Evolutionary conservation across 2,113 vertebrate species (phyloP), one percentile per base, ranked within the genome.

Genomic region (Caloenas nicobarica): DNA sequence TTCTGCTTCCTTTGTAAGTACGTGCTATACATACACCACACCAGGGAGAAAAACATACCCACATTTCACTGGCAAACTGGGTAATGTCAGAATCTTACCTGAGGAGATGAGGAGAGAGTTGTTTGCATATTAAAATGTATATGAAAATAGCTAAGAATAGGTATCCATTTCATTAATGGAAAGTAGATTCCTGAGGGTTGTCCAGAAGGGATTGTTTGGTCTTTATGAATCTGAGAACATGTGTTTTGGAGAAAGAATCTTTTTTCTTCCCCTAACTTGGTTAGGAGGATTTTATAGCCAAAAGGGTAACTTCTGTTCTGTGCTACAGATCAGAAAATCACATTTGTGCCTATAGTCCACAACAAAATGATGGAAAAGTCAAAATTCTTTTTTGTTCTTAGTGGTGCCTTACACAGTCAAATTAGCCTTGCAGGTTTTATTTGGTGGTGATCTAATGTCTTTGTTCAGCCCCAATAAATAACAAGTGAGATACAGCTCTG

Each of bases 11-110:
- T 19, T 66, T 54, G 56, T n/a, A 68, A 71, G 57, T 9, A 42
- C 2, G 0, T 5, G 7, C 64, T 62, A 18, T n/a, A 36, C 64
- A 1, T 54, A 33, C 33, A 7, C 18, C 33, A 21, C 42, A 7
- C 0, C 1, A 66, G 34, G 48, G 16, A 70, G 23, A 60, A 88
- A 78, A 94, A 58, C 60, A n/a, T 16, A 51, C 15, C 44, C 42
- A n/a, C 34, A 3, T 38, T 8, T 91, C 76, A 14, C 66, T 38
- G 54, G 68, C 10, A 88, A 73, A 62, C 18, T 2, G 12, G 33
- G 34, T 40, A 91, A 61, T 40, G 60, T 38, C 61, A 44, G 51
- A 42, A 58, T n/a, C 50, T 40, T 5, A 3, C 46, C 76, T 70
- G 74, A 50, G 36, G 54, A 44, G 50, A 25, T 56, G 40, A 28